Percentiles rank a stretch among this genome's conserved stretches.
These are phyloP conservation scores for Eretmochelys imbricata DNA, from an alignment of 2,113 vertebrate genomes.

Conservation along the genomic window DNA sequence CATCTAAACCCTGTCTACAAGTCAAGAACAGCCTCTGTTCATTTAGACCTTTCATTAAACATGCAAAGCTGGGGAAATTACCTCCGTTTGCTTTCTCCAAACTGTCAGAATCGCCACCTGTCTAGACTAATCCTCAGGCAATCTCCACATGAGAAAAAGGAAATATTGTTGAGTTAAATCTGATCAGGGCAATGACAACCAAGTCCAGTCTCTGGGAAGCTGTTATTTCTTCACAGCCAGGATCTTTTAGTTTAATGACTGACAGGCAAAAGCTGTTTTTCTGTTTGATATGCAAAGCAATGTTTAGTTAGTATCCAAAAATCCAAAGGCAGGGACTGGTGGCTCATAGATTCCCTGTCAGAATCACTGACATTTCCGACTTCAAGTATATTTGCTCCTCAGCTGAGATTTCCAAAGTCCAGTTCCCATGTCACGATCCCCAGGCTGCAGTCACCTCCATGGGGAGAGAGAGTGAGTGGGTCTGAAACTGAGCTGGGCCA, in stretches of 20 bases:
- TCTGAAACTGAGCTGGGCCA: not conserved
- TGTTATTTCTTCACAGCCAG: not conserved
- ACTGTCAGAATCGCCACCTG: not conserved
- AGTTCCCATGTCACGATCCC: not conserved
- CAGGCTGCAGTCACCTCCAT: not conserved
- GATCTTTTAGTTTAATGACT: not conserved
- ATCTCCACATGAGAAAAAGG: not conserved
- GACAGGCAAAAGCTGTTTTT: not conserved
- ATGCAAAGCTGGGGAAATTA: not conserved
- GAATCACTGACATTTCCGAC: not conserved
- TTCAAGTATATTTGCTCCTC: not conserved
- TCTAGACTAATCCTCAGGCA: not conserved
- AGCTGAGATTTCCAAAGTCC: not conserved
- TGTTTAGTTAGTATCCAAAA: not conserved
- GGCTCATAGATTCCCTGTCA: not conserved
- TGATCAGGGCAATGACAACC: not conserved
- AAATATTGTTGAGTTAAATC: no score
- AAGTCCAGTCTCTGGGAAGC: not conserved
- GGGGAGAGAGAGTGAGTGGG: not conserved
- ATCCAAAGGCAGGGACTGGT: not conserved
- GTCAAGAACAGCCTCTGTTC: not conserved
- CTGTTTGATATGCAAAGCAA: not conserved
- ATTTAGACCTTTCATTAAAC: not conserved
- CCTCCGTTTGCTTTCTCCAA: not conserved
- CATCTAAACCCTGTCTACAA: not conserved